These are phyloP conservation scores for Morone saxatilis DNA, from an alignment of 2,113 vertebrate species.

Conservation along the genomic window DNA sequence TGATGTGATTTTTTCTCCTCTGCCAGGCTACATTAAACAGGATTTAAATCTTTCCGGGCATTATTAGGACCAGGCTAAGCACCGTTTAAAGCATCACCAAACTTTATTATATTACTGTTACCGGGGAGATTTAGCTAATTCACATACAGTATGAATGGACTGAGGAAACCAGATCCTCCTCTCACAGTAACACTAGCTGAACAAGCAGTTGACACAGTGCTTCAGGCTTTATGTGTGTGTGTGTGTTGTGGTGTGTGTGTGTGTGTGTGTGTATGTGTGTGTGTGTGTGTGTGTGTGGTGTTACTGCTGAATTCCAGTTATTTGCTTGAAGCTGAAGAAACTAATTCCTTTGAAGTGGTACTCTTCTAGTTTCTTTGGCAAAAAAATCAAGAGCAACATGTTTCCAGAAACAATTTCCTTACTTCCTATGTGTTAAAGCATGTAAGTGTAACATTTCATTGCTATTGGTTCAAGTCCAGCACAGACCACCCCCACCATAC, in stretches of 20 bases:
- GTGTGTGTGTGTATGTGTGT: not conserved
- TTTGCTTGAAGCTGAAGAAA: not conserved
- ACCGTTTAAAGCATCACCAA: not conserved
- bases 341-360: not conserved
- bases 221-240: not conserved
- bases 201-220: slow-evolving; percentile 1
- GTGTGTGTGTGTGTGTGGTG: not conserved
- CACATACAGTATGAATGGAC: not conserved
- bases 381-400: no score
- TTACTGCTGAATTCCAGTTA: not conserved
- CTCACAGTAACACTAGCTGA: not conserved
- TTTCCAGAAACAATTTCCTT: no score
- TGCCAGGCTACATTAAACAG: not conserved
- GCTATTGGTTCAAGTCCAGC: no score
- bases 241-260: not conserved
- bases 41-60: not conserved
- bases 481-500: no score
- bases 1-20: not conserved
- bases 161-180: not conserved
- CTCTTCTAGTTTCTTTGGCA: not conserved
- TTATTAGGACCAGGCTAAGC: not conserved
- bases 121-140: slow-evolving; percentile 1
- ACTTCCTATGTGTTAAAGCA: no score
- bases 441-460: no score
- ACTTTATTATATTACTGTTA: slow-evolving; percentile 20